Evolutionary conservation across 2,113 vertebrate species (phyloP).

Genomic region (Desmodus rotundus): DNA sequence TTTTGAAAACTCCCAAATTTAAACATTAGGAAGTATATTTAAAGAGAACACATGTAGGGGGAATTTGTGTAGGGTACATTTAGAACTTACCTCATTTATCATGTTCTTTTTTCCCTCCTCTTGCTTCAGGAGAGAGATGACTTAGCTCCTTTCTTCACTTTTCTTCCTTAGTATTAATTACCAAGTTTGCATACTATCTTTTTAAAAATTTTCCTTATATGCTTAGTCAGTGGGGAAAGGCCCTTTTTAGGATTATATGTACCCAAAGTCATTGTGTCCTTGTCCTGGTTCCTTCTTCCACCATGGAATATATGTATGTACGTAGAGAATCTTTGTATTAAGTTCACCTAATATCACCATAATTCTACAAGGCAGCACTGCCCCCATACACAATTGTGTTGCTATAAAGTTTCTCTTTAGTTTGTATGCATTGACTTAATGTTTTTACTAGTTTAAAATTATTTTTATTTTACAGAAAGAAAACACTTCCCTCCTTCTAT

Average conservation of each 20-base stretch:
- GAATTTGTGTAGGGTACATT: background rate
- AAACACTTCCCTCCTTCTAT: background rate
- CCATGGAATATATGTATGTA: too few species aligned
- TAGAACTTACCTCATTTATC: background rate
- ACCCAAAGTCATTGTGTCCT: background rate
- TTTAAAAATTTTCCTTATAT: background rate
- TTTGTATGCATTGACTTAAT: background rate
- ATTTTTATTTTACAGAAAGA: conserved; percentile 49
- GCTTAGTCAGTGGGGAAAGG: background rate
- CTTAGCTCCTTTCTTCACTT: background rate
- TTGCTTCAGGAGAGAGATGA: background rate
- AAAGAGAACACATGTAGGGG: background rate
- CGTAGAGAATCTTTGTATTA: background rate
- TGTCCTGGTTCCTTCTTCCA: background rate
- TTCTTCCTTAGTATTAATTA: background rate
- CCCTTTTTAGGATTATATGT: background rate
- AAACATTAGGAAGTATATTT: background rate
- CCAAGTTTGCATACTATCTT: background rate
- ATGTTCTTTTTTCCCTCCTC: background rate
- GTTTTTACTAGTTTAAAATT: background rate
- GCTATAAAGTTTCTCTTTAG: background rate
- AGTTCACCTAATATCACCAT: too few species aligned
- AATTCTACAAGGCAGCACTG: background rate
- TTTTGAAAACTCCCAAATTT: background rate
- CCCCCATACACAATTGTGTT: background rate